Evolutionary conservation across 2,888 invertebrate species (phyloP).

Genomic region (Nysson spinosus): DNA sequence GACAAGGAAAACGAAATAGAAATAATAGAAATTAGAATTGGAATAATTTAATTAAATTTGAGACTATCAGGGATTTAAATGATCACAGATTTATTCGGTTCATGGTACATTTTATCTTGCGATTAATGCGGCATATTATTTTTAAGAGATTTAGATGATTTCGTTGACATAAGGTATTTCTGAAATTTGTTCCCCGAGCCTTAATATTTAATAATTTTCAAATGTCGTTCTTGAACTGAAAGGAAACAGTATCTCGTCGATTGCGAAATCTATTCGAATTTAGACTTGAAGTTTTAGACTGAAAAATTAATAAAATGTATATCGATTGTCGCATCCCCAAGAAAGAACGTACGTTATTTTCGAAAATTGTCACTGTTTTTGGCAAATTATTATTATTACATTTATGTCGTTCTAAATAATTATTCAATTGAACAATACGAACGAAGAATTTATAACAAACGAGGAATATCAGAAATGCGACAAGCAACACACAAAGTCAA

Average conservation of each 20-base stretch:
- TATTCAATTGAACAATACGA: not conserved
- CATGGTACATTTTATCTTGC: too few relatives aligned
- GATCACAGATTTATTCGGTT: too few relatives aligned
- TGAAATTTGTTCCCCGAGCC: too few relatives aligned
- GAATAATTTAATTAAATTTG: too few relatives aligned
- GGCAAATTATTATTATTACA: not conserved
- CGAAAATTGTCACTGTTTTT: not conserved
- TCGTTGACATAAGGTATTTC: too few relatives aligned
- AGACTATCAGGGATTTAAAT: too few relatives aligned
- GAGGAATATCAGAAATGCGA: constrained; percentile 34
- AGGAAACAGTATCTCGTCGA: not conserved
- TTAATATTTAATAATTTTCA: not conserved
- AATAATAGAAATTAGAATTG: too few relatives aligned
- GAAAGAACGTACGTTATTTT: constrained; percentile 13
- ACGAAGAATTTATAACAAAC: constrained; percentile 32
- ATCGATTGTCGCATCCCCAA: constrained; percentile 39
- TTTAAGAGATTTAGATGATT: too few relatives aligned
- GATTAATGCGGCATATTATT: too few relatives aligned
- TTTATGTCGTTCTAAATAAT: not conserved
- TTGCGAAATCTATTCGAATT: constrained; percentile 56
- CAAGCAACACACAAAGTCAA: constrained; percentile 31
- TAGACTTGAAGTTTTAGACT: constrained; percentile 41
- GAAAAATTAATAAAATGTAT: constrained; percentile 33
- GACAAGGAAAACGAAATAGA: too few relatives aligned
- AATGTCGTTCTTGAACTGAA: not conserved